Conservation (phyloP, 2,888 invertebrate species). For the Meta bourneti region DNA sequence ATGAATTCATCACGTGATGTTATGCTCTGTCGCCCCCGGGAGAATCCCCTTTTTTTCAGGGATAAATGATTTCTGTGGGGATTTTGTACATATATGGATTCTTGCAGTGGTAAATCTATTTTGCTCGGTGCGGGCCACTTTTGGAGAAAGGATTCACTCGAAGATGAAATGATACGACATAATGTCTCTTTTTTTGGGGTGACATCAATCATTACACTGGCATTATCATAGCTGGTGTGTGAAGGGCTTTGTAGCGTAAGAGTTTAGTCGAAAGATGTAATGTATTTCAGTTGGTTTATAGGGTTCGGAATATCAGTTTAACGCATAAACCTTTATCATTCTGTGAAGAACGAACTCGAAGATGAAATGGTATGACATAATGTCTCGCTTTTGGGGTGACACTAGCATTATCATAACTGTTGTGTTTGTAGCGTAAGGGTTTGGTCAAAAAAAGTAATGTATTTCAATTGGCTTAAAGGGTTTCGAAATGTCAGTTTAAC, state of each 20-base stretch:
- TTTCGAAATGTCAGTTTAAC: too few relatives aligned
- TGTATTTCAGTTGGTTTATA: too few relatives aligned
- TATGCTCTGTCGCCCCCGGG: slow-evolving; percentile 25
- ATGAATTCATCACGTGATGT: slow-evolving; percentile 62
- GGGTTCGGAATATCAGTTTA: too few relatives aligned
- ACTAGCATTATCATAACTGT: too few relatives aligned
- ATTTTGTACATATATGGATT: neutral
- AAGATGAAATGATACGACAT: neutral
- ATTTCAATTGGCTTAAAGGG: too few relatives aligned
- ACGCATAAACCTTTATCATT: too few relatives aligned
- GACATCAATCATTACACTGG: neutral
- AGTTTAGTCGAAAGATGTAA: neutral
- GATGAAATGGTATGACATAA: too few relatives aligned
- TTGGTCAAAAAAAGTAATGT: too few relatives aligned
- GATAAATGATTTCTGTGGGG: slow-evolving; percentile 15
- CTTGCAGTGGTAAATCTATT: slow-evolving; percentile 12
- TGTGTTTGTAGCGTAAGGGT: too few relatives aligned
- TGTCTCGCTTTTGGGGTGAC: too few relatives aligned
- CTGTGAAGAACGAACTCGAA: too few relatives aligned
- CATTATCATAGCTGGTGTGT: neutral
- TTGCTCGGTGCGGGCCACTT: neutral
- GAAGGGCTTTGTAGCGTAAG: neutral
- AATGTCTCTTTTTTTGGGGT: neutral
- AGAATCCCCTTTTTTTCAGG: neutral
- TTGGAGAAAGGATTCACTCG: neutral